Base-by-base conservation (phyloP, 2,888 invertebrate genomes). In the Dryadula phaetusa region DNA sequence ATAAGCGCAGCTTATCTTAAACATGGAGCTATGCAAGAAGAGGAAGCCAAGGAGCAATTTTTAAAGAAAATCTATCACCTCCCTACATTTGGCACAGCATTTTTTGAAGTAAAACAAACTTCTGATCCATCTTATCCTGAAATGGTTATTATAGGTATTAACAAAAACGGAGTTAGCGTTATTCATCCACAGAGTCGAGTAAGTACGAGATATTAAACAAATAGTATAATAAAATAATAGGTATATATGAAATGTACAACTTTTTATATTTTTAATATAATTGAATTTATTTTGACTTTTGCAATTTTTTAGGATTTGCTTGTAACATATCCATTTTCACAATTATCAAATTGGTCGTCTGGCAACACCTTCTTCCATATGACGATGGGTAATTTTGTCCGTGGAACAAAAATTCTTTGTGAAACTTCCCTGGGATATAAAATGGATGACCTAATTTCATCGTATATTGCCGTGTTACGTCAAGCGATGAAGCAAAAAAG, bases 331-430 rank as follows among this genome's bases (percentile, higher is more conserved):
- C 96, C 96, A 25, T 99, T 98, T 87, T 96, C 96, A 1, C 96
- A 97, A 79, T 94, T 99, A 70, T 97, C 97, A 61, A 98, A 98
- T 84, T 99, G 99, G 98, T 98, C 98, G 49, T 98, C 98, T 8
- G 98, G 98, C 12, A 98, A 98, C 84, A 98, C 97, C 0, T 99
- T 97, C 83, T 99, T 99, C 93, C 97, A 98, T 80, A 95, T 98
- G 94, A 98, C 98, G 0, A 97, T 99, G 79, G 98, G 98, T n/a
- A 98, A 98, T 83, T 95, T 99, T 83, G 95, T 99, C 77, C 95
- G 97, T 53, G 98, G 98, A 64, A 96, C 96, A 32, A 98, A 98
- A 85, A 91, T 96, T 67, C 93, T 99, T 1, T 98, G 98, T 83
- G 98, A 98, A 92, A 99, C 98, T 3, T 95, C 96, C 0, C 93